Conservation (phyloP, 1,140 invertebrate species). For the Ladona fulva region DNA sequence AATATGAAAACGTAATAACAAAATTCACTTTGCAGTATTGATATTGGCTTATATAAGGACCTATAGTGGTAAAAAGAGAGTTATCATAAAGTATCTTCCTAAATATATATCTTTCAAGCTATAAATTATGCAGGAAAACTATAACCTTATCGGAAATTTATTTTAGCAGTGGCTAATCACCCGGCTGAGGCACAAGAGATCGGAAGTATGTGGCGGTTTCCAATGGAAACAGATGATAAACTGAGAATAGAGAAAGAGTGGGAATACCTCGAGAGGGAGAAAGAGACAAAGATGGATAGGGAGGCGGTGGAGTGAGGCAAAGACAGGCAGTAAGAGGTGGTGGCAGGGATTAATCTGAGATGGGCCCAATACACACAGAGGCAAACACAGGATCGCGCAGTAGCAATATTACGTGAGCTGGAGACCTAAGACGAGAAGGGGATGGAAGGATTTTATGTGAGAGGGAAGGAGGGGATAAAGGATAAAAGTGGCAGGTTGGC, state of each 20-base stretch:
- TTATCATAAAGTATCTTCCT: no score
- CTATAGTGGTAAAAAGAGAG: no score
- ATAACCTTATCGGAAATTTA: no score
- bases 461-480: no score
- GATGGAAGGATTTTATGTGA: background rate
- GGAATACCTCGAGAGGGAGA: no score
- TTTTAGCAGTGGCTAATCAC: no score
- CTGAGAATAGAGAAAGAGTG: background rate
- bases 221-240: background rate
- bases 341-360: background rate
- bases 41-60: no score
- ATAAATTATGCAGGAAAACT: no score
- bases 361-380: background rate
- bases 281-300: background rate
- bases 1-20: no score
- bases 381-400: background rate
- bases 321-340: background rate
- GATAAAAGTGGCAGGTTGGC: background rate
- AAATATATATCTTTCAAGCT: no score
- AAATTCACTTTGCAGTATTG: no score
- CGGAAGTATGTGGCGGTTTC: background rate
- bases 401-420: background rate
- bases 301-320: background rate
- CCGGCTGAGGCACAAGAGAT: no score
- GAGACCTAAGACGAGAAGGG: background rate